Base-by-base conservation (phyloP, 2,113 vertebrate genomes). In the Ailurus styani region DNA sequence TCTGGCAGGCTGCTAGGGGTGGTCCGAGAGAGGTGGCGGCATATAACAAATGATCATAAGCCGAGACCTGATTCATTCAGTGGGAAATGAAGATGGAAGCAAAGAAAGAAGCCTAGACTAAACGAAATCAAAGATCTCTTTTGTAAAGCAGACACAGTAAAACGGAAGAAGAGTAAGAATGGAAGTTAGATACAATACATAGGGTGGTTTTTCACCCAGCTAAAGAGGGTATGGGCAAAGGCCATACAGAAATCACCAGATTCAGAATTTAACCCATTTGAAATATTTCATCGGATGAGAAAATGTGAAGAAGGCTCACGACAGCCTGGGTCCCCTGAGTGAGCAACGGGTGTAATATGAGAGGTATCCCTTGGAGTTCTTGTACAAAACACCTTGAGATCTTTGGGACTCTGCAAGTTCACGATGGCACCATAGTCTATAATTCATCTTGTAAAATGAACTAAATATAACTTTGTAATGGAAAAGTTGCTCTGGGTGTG, bases 11-110 rank as follows among this genome's bases (percentile, higher is more conserved):
- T 78, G 64, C 70, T 79, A 60, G 84, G 87, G 77, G 21, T 0
- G 6, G 75, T 81, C 40, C 25, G 12, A 27, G 55, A 87, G 55
- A 83, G 64, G 82, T 1, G 7, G 66, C 7, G 34, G 66, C 52
- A 79, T 75, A 57, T 96, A 87, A 95, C 81, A 90, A 85, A 93
- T 77, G 94, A 96, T 88, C 85, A 34, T 23, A 84, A 83, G 20
- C 23, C 31, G 45, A 86, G 14, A 31, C 60, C 64, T 25, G 72
- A 91, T 97, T 96, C 88, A 84, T 72, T 94, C 82, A 11, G 2
- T 64, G 42, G 40, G 50, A 52, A 91, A 66, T 85, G 37, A 91
- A 95, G 57, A 50, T 25, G 45, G 77, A 37, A 93, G 62, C 62
- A 45, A 78, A 93, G 45, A 78, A 77, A 93, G 60, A 95, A 94